phyloP scores from a whole-genome alignment of 2,113 vertebrate genomes.

The Stigmatopora nigra region DNA sequence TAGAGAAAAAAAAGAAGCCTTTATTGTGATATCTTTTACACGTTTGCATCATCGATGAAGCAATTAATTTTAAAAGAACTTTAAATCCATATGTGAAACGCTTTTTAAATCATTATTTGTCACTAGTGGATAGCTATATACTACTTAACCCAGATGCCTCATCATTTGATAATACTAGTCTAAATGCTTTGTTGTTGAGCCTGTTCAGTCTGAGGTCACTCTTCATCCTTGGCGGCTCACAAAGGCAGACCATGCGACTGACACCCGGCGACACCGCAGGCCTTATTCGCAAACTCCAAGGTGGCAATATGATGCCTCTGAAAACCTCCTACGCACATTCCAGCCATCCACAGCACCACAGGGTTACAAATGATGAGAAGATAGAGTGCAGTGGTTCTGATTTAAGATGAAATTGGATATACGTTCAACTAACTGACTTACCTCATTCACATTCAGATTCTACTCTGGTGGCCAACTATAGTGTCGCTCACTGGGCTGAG shows the following conservation, averaged over 20 bases:
- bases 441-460: conserved; percentile 40
- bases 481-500: not conserved
- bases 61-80: not conserved
- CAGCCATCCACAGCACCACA: conserved; percentile 44
- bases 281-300: conserved; percentile 38
- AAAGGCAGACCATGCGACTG: conserved; percentile 52
- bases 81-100: not conserved
- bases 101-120: not conserved
- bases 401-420: conserved; percentile 48
- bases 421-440: conserved; percentile 21
- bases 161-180: not conserved
- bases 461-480: conserved; percentile 2
- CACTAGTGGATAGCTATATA: not conserved
- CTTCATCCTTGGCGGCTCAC: conserved; percentile 29
- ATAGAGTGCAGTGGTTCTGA: conserved; percentile 20
- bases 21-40: too few relatives aligned
- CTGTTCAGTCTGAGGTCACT: conserved; percentile 57
- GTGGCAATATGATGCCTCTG: conserved; percentile 64
- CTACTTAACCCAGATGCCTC: not conserved
- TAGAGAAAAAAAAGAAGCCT: too few relatives aligned
- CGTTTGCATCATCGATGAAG: too few relatives aligned
- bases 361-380: conserved; percentile 32
- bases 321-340: conserved; percentile 65
- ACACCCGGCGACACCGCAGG: conserved; percentile 44
- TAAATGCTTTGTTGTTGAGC: not conserved